These are phyloP conservation scores for Oncorhynchus tshawytscha DNA, from an alignment of 2,113 vertebrate genomes.

Conservation along the genomic window DNA sequence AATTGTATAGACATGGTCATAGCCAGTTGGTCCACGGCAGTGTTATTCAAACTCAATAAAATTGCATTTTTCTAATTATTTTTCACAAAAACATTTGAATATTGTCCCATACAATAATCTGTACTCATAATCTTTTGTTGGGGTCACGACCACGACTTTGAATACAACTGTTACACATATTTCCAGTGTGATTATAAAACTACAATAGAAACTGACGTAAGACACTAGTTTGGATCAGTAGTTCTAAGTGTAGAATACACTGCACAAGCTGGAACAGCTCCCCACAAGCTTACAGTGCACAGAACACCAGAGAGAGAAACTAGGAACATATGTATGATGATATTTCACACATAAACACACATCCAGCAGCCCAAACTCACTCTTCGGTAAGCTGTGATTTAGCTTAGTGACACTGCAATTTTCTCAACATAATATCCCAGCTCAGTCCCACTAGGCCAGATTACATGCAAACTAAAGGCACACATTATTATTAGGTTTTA, in stretches of 20 bases:
- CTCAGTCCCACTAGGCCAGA: constrained; percentile 44
- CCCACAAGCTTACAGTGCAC: background rate
- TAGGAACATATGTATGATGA: constrained; percentile 5
- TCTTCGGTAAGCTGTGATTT: constrained; percentile 53
- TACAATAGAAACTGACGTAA: too few relatives aligned
- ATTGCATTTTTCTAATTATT: too few relatives aligned
- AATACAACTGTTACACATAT: too few relatives aligned
- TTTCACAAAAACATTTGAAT: too few relatives aligned
- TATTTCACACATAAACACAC: background rate
- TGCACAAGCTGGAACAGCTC: background rate
- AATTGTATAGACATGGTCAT: too few relatives aligned
- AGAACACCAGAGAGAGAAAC: background rate
- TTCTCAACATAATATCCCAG: constrained; percentile 52
- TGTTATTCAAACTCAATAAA: too few relatives aligned
- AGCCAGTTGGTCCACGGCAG: too few relatives aligned
- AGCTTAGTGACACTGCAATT: constrained; percentile 49
- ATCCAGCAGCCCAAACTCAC: constrained; percentile 41
- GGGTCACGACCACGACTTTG: too few relatives aligned
- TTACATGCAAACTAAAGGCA: constrained; percentile 25
- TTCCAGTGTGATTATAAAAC: too few relatives aligned
- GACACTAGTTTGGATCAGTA: background rate
- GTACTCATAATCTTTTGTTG: too few relatives aligned
- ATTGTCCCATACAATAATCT: too few relatives aligned
- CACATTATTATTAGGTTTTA: constrained; percentile 36
- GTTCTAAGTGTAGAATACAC: background rate